Evolutionary conservation across 2,888 invertebrate genomes (phyloP).

Genomic region (Uropetala carovei): DNA sequence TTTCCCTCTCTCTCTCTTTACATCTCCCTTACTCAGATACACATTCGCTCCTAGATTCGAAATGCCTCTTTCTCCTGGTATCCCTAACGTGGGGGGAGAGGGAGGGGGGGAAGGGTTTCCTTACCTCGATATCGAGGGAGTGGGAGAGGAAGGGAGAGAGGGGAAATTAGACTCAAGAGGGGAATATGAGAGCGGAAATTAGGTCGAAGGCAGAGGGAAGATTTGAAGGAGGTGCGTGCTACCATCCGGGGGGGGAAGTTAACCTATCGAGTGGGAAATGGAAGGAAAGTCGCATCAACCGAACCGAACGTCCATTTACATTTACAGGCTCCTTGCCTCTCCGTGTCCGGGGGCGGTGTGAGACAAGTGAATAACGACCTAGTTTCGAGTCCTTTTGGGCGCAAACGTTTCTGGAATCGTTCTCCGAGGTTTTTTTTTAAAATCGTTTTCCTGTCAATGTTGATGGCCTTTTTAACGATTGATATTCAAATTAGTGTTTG

Average conservation of each 20-base stretch:
- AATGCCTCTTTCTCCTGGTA: not conserved
- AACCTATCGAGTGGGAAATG: constrained; percentile 1
- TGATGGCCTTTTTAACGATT: no score
- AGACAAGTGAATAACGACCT: not conserved
- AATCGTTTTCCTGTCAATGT: no score
- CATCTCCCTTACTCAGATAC: not conserved
- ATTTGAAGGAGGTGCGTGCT: not conserved
- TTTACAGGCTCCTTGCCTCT: no score
- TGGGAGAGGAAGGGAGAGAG: not conserved
- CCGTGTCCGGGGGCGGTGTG: no score
- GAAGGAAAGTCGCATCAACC: constrained; percentile 5
- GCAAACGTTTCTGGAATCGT: no score
- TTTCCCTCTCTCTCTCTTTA: not conserved
- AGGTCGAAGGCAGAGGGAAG: constrained; percentile 31
- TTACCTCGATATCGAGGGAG: not conserved
- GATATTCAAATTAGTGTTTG: no score
- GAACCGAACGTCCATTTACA: not conserved
- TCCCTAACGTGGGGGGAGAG: not conserved
- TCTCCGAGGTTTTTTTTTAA: no score
- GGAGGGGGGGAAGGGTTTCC: not conserved
- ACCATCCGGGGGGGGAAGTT: not conserved
- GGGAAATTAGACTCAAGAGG: not conserved
- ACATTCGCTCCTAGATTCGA: not conserved
- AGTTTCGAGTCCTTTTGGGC: not conserved
- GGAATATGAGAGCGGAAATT: constrained; percentile 51